phyloP scores from a whole-genome alignment of 2,113 vertebrate genomes.

The Heterotilapia buettikoferi region DNA sequence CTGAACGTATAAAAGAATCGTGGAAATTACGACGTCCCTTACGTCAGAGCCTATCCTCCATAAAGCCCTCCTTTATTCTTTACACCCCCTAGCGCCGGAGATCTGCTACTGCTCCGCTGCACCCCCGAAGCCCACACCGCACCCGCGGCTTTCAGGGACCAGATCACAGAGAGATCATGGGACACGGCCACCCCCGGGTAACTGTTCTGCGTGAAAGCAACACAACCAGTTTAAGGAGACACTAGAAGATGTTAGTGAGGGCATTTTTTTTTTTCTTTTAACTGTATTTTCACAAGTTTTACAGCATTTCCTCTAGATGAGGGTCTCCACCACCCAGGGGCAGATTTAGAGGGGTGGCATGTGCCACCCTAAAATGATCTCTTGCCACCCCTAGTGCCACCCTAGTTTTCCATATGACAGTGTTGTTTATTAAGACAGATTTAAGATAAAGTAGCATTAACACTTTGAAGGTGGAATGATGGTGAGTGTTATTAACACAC shows the following conservation, averaged over 20 bases:
- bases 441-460: neutral
- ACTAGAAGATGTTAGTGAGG: neutral
- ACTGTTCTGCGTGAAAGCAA: neutral
- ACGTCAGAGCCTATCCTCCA: neutral
- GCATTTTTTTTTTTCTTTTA: neutral
- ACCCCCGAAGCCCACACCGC: neutral
- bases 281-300: neutral
- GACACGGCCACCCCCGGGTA: neutral
- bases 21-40: neutral
- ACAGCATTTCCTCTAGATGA: neutral
- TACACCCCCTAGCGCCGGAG: neutral
- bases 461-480: neutral
- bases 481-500: neutral
- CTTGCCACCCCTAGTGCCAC: neutral
- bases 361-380: neutral
- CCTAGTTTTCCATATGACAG: neutral
- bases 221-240: neutral
- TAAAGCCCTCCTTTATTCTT: neutral
- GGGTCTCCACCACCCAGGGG: neutral
- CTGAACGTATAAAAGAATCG: neutral
- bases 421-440: neutral
- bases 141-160: neutral
- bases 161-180: neutral
- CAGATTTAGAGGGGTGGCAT: neutral
- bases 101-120: rapidly evolving